Evolutionary conservation across 92 coral and sea anemone species (phyloP).

Genomic region (Bergia sp.): DNA sequence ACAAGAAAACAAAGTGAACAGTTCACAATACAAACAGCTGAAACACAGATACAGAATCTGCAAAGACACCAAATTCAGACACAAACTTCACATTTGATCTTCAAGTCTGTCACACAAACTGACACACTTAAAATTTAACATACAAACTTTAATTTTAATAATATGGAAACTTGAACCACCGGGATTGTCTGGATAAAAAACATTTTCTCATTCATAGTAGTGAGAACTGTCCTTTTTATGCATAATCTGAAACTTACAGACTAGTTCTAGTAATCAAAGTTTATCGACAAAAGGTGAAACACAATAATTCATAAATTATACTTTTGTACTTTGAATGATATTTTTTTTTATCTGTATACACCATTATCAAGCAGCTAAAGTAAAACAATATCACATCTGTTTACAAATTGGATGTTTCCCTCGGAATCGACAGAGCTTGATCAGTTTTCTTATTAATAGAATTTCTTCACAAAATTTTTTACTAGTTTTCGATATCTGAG

Average conservation of each 20-base stretch:
- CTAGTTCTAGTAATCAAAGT: neutral
- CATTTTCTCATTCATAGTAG: neutral
- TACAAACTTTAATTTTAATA: too few species aligned
- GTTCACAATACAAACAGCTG: too few species aligned
- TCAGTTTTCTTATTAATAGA: neutral
- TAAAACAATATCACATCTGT: slow-evolving; percentile 31
- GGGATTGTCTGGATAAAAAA: neutral
- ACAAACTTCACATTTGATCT: too few species aligned
- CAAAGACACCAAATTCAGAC: too few species aligned
- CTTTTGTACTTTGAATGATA: neutral
- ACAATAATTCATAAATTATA: neutral
- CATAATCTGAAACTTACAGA: neutral
- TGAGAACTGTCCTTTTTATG: neutral
- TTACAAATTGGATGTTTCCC: slow-evolving; percentile 4
- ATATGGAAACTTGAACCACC: too few species aligned
- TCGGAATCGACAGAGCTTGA: neutral
- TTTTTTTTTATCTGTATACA: slow-evolving; percentile 3
- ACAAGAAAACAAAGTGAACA: too few species aligned
- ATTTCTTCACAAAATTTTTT: neutral
- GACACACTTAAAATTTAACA: too few species aligned
- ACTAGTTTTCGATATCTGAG: neutral
- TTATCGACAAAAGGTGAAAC: neutral
- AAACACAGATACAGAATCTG: too few species aligned
- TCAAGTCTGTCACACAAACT: too few species aligned
- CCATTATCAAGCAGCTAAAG: neutral